Evolutionary conservation across 2,113 vertebrate species (phyloP), one percentile per base, ranked within the genome.

Genomic region (Gobiocypris rarus): DNA sequence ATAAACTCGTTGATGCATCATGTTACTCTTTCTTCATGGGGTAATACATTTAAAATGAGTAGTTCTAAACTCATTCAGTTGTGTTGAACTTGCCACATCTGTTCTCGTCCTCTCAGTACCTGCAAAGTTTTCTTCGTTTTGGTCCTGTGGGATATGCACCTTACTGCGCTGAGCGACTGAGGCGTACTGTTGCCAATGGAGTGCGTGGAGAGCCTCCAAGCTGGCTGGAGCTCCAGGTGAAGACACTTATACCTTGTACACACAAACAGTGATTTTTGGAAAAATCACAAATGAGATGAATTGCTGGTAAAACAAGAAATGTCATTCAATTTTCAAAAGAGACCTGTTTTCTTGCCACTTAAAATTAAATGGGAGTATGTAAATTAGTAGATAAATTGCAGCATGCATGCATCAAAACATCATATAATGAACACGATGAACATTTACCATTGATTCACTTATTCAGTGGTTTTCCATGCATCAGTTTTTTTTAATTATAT

Each of bases 191-290:
- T 1, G 82, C 90, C 86, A 99, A 98, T 0, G 97, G 98, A 45
- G 92, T 93, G 0, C 94, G 98, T 7, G 92, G 86, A 4, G 96
- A 99, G 85, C 96, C 98, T 9, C 97, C 98, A 0, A 95, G 96
- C 88, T 99, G 96, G 95, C 89, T 98, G 85, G 98, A 99, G 92
- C 94, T 99, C 19, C 96, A 99, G 96, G 98, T 99, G 90, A 24
- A 59, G 34, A 28, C 10, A 34, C 11, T 65, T 63, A 14, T 19
- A 34, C 5, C n/a, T 19, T 10, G 26, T 52, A 34, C 9, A 56
- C 8, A 76, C 10, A 54, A 28, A 76, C 26, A 54, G 9, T n/a
- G 69, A 54, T 22, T 71, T 71, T 71, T 71, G 14, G 38, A 28
- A 15, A 63, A 63, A 48, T 48, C 45, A 48, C 10, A 13, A 48